Evolutionary conservation across 2,113 vertebrate genomes (phyloP).

Genomic region (Amblyornis subalaris): DNA sequence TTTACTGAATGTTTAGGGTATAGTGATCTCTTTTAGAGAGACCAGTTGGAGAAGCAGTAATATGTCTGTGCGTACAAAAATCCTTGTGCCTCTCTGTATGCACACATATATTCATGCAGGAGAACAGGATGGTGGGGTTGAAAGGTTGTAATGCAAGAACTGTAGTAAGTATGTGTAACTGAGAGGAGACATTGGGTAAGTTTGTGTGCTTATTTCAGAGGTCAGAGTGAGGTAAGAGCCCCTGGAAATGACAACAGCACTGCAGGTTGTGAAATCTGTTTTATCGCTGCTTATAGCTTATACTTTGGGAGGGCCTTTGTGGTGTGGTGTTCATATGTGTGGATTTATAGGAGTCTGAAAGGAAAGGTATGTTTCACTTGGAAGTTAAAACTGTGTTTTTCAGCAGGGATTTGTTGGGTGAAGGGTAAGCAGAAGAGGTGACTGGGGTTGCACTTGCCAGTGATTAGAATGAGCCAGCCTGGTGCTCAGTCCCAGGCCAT

Average conservation of each 20-base stretch:
- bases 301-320: background rate
- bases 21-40: background rate
- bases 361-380: background rate
- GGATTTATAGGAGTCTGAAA: background rate
- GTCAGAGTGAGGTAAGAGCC: conserved; percentile 41
- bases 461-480: background rate
- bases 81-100: background rate
- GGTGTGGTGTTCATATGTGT: background rate
- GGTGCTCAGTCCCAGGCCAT: background rate
- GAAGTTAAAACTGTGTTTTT: background rate
- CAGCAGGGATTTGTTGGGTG: background rate
- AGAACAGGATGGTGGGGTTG: background rate
- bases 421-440: background rate
- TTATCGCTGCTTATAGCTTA: background rate
- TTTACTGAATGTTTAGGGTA: background rate
- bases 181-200: conserved; percentile 32
- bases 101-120: rapidly evolving
- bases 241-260: background rate
- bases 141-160: background rate
- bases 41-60: background rate
- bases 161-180: background rate
- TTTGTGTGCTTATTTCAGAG: conserved; percentile 14
- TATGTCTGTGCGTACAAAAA: background rate
- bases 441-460: background rate
- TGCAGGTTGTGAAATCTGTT: conserved; percentile 24